These are phyloP conservation scores for Eupeodes luniger DNA, from an alignment of 2,888 invertebrate genomes.

Conservation along the genomic window DNA sequence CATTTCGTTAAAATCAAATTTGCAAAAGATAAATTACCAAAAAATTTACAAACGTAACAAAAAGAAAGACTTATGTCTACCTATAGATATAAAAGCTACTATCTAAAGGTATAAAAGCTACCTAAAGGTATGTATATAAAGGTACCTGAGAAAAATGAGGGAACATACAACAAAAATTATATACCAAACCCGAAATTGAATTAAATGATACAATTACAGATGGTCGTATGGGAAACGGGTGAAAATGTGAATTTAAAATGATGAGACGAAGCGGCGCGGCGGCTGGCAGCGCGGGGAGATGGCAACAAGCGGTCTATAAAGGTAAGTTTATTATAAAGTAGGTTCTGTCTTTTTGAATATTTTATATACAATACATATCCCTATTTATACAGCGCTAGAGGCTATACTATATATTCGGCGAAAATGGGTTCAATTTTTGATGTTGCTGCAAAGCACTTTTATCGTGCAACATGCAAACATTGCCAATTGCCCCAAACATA, in stretches of 20 bases:
- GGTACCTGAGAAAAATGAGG: background rate
- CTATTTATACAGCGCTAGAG: background rate
- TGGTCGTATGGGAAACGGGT: slow-evolving; percentile 36
- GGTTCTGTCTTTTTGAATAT: slow-evolving; percentile 9
- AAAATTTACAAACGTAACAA: slow-evolving; percentile 30
- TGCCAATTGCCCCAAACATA: slow-evolving; percentile 15
- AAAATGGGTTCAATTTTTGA: slow-evolving; percentile 29
- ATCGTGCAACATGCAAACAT: slow-evolving; percentile 63
- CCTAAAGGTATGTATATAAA: too few species aligned
- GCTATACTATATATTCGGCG: slow-evolving; percentile 1
- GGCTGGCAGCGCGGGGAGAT: too few species aligned
- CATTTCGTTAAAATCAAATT: slow-evolving; percentile 74
- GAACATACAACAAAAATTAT: slow-evolving; percentile 5
- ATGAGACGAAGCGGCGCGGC: background rate
- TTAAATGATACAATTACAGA: slow-evolving; percentile 55
- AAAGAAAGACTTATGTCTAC: slow-evolving; percentile 13
- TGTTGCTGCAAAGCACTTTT: slow-evolving; percentile 1
- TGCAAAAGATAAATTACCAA: slow-evolving; percentile 67
- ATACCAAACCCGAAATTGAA: slow-evolving; percentile 59
- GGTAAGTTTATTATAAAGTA: background rate
- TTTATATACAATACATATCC: background rate
- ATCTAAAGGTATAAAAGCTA: too few species aligned
- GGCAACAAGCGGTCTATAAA: background rate
- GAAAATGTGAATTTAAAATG: slow-evolving; percentile 57
- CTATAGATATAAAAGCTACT: background rate